phyloP scores from a whole-genome alignment of 2,113 vertebrate genomes.

The Plestiodon gilberti region DNA sequence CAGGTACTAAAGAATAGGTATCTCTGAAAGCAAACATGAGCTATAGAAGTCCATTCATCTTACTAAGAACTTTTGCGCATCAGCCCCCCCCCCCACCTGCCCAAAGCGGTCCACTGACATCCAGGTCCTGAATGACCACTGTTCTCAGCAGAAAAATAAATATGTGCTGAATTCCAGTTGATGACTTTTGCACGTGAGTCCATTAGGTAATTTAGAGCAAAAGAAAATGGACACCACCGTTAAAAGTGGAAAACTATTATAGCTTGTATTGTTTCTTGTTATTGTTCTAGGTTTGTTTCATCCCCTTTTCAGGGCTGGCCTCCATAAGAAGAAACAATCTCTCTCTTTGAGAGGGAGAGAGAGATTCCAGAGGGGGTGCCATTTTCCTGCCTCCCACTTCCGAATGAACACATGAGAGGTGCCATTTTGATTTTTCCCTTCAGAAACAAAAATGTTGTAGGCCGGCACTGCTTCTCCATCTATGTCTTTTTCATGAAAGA shows the following conservation, averaged over 20 bases:
- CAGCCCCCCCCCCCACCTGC: accelerated
- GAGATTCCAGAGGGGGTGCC: accelerated
- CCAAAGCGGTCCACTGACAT: constrained; percentile 3
- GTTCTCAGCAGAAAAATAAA: not conserved
- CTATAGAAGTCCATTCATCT: not conserved
- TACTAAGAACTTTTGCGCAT: not conserved
- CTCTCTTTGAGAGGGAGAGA: not conserved
- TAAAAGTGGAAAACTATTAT: accelerated
- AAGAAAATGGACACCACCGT: not conserved
- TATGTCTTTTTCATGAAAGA: not conserved
- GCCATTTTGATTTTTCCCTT: not conserved
- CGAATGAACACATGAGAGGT: not conserved
- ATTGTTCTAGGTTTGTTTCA: not conserved
- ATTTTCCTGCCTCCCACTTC: not conserved
- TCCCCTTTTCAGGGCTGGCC: not conserved
- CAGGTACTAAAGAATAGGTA: not conserved
- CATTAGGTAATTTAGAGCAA: not conserved
- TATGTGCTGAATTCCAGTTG: not conserved
- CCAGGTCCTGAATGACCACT: constrained; percentile 24
- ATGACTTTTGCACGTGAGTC: not conserved
- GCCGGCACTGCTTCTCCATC: not conserved
- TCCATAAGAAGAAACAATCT: not conserved
- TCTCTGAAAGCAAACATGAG: not conserved
- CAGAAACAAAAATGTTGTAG: not conserved
- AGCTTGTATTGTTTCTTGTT: not conserved